phyloP scores from a whole-genome alignment of 1,140 invertebrate genomes.

The Zaprionus camerounensis region DNA sequence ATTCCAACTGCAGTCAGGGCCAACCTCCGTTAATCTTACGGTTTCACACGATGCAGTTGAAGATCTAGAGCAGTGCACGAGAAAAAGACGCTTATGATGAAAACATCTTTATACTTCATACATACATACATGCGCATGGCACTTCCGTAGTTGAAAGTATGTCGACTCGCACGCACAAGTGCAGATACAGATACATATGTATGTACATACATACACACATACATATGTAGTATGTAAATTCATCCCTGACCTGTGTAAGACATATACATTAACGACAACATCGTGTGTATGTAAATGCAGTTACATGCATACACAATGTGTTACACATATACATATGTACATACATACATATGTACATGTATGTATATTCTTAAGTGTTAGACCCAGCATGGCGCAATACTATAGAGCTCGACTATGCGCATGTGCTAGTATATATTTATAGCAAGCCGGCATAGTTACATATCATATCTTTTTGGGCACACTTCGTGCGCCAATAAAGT shows the following conservation, averaged over 20 bases:
- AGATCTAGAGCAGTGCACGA: background rate
- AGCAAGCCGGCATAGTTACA: slow-evolving; percentile 21
- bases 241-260: background rate
- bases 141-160: background rate
- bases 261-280: background rate
- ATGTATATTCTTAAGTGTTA: slow-evolving; percentile 26
- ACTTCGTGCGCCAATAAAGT: slow-evolving; percentile 7
- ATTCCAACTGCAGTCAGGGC: background rate
- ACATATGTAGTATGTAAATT: background rate
- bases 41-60: background rate
- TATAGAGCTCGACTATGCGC: slow-evolving; percentile 38
- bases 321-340: background rate
- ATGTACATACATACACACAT: background rate
- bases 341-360: background rate
- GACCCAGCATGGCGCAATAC: slow-evolving; percentile 16
- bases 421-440: slow-evolving; percentile 38
- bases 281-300: background rate
- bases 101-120: background rate
- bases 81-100: background rate
- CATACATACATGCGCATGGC: background rate
- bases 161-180: background rate
- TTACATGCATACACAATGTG: background rate
- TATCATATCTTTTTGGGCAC: background rate
- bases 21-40: background rate
- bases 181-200: background rate